phyloP scores from a whole-genome alignment of 2,113 vertebrate genomes.

The Alligator mississippiensis region DNA sequence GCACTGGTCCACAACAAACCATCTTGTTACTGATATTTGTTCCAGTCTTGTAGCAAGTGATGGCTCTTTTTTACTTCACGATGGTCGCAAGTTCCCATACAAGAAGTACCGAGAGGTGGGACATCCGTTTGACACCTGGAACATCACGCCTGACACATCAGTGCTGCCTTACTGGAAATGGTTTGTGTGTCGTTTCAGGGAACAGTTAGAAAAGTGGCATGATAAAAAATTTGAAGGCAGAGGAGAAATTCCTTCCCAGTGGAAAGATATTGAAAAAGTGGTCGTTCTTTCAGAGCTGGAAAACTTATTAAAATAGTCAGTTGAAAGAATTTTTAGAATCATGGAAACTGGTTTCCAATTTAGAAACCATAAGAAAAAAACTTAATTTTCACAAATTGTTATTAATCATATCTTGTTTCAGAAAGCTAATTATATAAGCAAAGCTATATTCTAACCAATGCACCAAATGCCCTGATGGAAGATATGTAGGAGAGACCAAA shows the following conservation, averaged over 20 bases:
- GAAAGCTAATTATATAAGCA: no score
- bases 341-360: no score
- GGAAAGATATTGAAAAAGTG: constrained; percentile 23
- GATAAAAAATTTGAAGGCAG: constrained; percentile 9
- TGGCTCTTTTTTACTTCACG: no score
- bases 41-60: constrained; percentile 52
- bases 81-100: accelerated
- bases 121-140: constrained; percentile 51
- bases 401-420: no score
- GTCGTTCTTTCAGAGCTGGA: constrained; percentile 3
- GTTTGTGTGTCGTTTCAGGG: constrained; percentile 78
- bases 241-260: constrained; percentile 56
- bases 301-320: no score
- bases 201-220: constrained; percentile 60
- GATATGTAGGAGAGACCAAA: no score
- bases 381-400: no score
- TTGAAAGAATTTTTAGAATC: no score
- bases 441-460: no score
- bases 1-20: no score
- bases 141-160: constrained; percentile 73
- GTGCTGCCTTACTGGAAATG: constrained; percentile 80
- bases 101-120: constrained; percentile 68
- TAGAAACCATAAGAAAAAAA: no score
- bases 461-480: no score
- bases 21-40: constrained; percentile 31